Evolutionary conservation across 1,140 invertebrate genomes (phyloP), one percentile per base, ranked within the genome.

Genomic region (Pseudomyrmex pallidus): DNA sequence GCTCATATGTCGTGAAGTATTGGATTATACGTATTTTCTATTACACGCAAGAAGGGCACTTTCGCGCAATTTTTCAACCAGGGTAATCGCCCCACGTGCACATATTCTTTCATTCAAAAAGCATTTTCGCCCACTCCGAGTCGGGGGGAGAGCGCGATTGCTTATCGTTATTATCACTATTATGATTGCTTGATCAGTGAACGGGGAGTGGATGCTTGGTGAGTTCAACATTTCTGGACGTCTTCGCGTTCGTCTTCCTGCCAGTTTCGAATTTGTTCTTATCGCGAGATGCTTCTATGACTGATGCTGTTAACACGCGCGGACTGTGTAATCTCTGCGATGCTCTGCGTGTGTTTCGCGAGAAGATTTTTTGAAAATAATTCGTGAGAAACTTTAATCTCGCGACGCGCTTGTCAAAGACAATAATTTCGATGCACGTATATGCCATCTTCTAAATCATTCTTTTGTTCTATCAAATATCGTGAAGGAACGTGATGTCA

Each of bases 121-220:
- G 44, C 46, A 8, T 44, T 61, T 77, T 76, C 62, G 46, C 66
- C 48, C 20, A 15, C 20, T 54, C 64, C 35, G 17, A 78, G 22
- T 78, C 63, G 52, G 15, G 10, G 15, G 7, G n/a, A 80, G 54
- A 80, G 70, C 76, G 54, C 66, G 66, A 70, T 80, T 80, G 56
- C 70, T 82, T 62, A 46, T 82, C 74, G 72, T 72, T 80, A 59
- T 70, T 68, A 52, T 64, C 22, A 64, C 17, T 68, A 70, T 56
- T 80, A 80, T 57, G 57, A 72, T 68, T 76, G 76, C 57, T 74
- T 80, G 56, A 70, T 80, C n/a, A 57, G 66, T 15, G 20, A 72
- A 59, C 52, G 66, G 44, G n/a, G 22, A 61, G 44, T 56, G 66
- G 22, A 35, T 67, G 44, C 12, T 72, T 72, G 57, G n/a, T 57